Base-by-base conservation (phyloP, 92 coral and sea anemone genomes). In the Parazoanthus darwini region DNA sequence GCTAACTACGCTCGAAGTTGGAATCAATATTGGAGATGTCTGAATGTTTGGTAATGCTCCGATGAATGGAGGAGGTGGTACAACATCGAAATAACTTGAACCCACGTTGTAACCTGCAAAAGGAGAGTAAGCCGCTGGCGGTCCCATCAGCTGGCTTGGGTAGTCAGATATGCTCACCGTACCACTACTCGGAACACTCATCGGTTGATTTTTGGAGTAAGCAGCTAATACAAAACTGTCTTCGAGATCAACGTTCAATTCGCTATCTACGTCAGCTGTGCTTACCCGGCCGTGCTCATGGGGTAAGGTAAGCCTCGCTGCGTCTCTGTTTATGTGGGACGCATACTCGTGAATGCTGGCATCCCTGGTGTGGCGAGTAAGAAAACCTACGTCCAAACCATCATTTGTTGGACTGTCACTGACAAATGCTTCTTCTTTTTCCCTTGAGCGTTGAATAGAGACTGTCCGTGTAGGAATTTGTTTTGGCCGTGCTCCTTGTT, bases 401-500 rank as follows among this genome's bases (percentile, higher is more conserved):
- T 54, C 26, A 20, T 22, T 58, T 58, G 35, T 43, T 33, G 43
- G 36, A 18, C 35, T 58, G n/a, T 48, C 70, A 26, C 43, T 36
- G 23, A 15, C 39, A 80, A 33, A 13, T 15, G 1, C 11, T 14
- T 58, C 48, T 80, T 58, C 72, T 36, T 14, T 16, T 35, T 38
- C 48, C 50, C 70, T 80, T 15, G 33, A 5, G 23, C 43, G 78
- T 74, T 15, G 78, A 74, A 9, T 35, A 74, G 48, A 38, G 3
- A 11, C 23, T 35, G 11, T 22, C 6, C 78, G 43, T 3, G 67
- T 7, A 51, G 68, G 18, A 11, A 37, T 0, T 51, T 33, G 43
- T 51, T 80, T 80, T 54, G 85, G 85, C 72, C 85, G 85, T 33
- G 85, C 85, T 8, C 85, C 85, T 38, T 80, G 85, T 26, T 80